phyloP scores from a whole-genome alignment of 2,888 invertebrate genomes.

The Vesta saturnalis region DNA sequence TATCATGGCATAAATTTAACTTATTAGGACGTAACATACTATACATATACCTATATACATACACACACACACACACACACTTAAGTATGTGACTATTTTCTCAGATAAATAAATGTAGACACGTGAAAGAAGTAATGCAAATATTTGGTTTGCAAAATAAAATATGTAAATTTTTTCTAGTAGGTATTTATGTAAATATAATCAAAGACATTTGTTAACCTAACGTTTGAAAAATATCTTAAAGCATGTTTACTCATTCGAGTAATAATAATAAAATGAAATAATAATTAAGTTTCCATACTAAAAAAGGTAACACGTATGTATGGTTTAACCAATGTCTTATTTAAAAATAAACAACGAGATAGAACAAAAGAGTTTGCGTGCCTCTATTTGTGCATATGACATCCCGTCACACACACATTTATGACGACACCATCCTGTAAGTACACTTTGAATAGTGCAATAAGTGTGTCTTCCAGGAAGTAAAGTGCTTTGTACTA shows the following conservation, averaged over 20 bases:
- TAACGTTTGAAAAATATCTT: slow-evolving; percentile 12
- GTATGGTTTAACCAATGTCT: slow-evolving; percentile 27
- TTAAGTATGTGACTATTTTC: background rate
- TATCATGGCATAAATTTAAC: background rate
- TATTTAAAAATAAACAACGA: slow-evolving; percentile 33
- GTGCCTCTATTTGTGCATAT: slow-evolving; percentile 40
- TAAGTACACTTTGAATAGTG: slow-evolving; percentile 48
- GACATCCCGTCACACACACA: slow-evolving; percentile 46
- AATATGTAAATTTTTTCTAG: slow-evolving; percentile 9
- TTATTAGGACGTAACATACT: background rate
- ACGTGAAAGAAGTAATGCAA: slow-evolving; percentile 6
- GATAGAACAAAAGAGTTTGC: slow-evolving; percentile 28
- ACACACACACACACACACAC: background rate
- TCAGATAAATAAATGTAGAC: slow-evolving; percentile 3
- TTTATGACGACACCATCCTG: slow-evolving; percentile 43
- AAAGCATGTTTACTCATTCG: background rate
- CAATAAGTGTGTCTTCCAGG: slow-evolving; percentile 53
- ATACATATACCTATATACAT: background rate
- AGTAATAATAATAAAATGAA: background rate
- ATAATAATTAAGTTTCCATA: background rate
- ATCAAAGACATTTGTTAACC: background rate
- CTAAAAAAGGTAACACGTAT: background rate
- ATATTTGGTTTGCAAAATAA: slow-evolving; percentile 12
- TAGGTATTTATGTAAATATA: background rate
- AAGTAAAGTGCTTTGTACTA: slow-evolving; percentile 51